Base-by-base conservation (phyloP, 2,888 invertebrate genomes). In the Lasioglossum villosulum region DNA sequence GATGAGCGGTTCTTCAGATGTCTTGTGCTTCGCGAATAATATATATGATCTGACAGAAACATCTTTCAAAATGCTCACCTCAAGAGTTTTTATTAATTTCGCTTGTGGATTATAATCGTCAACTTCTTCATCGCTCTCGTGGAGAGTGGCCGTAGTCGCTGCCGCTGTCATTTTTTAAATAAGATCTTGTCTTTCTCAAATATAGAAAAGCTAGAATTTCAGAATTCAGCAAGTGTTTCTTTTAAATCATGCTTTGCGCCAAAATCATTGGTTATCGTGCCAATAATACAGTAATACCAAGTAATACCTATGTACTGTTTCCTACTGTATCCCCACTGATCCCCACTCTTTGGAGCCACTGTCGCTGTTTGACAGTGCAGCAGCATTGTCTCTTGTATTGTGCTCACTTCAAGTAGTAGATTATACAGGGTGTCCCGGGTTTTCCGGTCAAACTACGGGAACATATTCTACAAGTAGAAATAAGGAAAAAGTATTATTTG, bases 41-140 rank as follows among this genome's bases (percentile, higher is more conserved):
- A 12, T 66, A 10, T 37, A 68, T 16, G n/a, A 66, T 30, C 2
- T 66, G 5, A 8, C n/a, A 34, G 30, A 68, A 23, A 37, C 68
- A 23, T 68, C 19, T 68, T 2, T 48, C 30, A 68, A 23, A 73
- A 19, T 8, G 1, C 37, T 74, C 86, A 94, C 94, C 90, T 94
- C 94, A 30, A 94, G 86, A 48, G 92, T 89, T 88, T 94, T 93
- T 63, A 94, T 87, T 45, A 94, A 86, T 86, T 94, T 94, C 19
- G 92, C 93, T 79, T 93, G 91, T 10, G 89, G 87, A n/a, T 87
- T 89, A 71, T 88, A 92, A 12, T 90, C 90, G 42, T 93, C 92
- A 4, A 91, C 86, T 4, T 93, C 92, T 16, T 93, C 93, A 16
- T 92, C 91, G 16, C 79, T 92, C 66, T 68, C 68, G 37, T 91